Conservation (phyloP, 2,797 vertebrate species). For the Chloroceryle inda region DNA sequence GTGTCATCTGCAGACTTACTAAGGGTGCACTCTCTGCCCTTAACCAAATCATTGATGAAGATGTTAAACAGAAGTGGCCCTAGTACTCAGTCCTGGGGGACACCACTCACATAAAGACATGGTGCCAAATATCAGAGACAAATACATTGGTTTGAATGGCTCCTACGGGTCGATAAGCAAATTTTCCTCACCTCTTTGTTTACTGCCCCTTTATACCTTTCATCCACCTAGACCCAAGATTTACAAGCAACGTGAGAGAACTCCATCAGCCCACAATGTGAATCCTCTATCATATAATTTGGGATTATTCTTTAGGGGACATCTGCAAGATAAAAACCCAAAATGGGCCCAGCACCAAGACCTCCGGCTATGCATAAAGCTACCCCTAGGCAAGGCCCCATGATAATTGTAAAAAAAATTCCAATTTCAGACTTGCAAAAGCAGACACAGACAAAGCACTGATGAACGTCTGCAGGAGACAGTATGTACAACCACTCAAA, state of each 20-base stretch:
- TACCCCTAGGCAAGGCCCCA: neutral
- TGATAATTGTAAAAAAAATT: neutral
- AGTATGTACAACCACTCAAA: neutral
- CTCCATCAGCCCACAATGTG: neutral
- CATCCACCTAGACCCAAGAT: accelerated
- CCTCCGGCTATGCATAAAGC: neutral
- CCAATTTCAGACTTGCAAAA: neutral
- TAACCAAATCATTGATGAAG: too few species aligned
- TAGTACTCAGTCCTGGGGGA: too few species aligned
- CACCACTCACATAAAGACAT: neutral
- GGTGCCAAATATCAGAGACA: neutral
- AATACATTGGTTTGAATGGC: neutral
- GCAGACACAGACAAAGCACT: neutral
- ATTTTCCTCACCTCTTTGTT: neutral
- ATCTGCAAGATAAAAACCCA: neutral
- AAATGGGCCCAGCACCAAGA: neutral
- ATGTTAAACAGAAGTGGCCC: too few species aligned
- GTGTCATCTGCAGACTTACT: too few species aligned
- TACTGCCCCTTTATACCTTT: neutral
- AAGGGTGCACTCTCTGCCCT: too few species aligned
- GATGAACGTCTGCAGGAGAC: neutral
- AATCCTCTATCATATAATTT: neutral
- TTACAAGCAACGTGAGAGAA: neutral
- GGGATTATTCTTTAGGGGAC: neutral
- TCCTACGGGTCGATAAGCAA: neutral